Base-by-base conservation (phyloP, 2,888 invertebrate species). In the Tridacna crocea region DNA sequence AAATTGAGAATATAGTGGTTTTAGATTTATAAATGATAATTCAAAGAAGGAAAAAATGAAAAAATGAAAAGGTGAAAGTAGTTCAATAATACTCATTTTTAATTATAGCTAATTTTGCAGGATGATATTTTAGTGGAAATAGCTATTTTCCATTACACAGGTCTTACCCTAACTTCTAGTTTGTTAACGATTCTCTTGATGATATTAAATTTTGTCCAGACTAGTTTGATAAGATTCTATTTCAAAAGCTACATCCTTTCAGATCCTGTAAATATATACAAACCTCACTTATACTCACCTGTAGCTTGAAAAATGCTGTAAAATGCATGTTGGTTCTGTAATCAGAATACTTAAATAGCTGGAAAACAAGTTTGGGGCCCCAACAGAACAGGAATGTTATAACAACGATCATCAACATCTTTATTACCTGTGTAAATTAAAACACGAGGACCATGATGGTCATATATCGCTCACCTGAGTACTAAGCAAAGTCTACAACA, bases 331-430 rank as follows among this genome's bases (percentile, higher is more conserved):
- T 58, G 13, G 73, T 63, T 12, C 65, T 74, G 12, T 87, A 79
- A 0, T 88, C 77, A 4, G 88, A 84, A 68, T 89, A 87, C 74
- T 88, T 89, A 51, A 90, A 75, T 12, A 90, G 85, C 51, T 88
- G 88, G 36, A 95, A 93, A 36, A 95, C 92, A 17, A 95, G 92
- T 61, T 94, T 94, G 2, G 95, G 95, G n/a, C 95, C 95, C 95
- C 95, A 95, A 87, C 95, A 95, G 11, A 95, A 60, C 48, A 95
- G 89, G 90, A 95, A 95, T 0, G 95, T 92, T 2, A 94, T 73
- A 27, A 95, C 94, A 17, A 95, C 95, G 19, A 95, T 92, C 15
- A 95, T 93, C 79, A 95, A 92, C 95, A 95, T 95, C 90, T 95
- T 95, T 83, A 95, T 95, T 13, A 95, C 95, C 95, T 95, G 92